Conservation (phyloP, 2,113 vertebrate species). For the Etheostoma spectabile region DNA sequence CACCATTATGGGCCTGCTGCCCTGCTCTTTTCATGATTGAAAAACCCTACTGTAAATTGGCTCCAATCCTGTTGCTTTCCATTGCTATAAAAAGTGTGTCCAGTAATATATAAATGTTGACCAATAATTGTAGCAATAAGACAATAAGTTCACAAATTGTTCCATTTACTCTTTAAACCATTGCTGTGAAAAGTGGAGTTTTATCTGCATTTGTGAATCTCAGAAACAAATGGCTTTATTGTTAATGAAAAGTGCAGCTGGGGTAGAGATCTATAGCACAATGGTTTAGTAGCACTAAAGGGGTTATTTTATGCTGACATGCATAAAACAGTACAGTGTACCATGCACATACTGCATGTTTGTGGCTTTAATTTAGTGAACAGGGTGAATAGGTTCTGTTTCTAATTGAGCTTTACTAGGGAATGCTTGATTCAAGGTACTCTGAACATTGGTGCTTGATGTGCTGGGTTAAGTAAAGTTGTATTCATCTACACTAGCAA, state of each 20-base stretch:
- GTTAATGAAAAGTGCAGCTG: background rate
- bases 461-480: background rate
- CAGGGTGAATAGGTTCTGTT: constrained; percentile 8
- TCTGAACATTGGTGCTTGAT: background rate
- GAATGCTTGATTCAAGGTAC: background rate
- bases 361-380: background rate
- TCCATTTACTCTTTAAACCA: background rate
- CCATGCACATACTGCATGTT: background rate
- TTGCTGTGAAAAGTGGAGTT: background rate
- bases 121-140: background rate
- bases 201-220: background rate
- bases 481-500: background rate
- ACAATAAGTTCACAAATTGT: too few species aligned
- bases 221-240: background rate
- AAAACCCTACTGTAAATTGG: constrained; percentile 32
- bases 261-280: background rate
- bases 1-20: constrained; percentile 18
- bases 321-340: background rate
- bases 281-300: background rate
- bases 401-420: constrained; percentile 23
- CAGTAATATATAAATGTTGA: background rate
- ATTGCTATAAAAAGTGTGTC: background rate
- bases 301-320: background rate
- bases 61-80: constrained; percentile 6
- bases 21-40: constrained; percentile 13